Evolutionary conservation across 30 jellyfish, hydroid and myxozoan species (phyloP), one percentile per base, ranked within the genome.

Genomic region (Euphysa ruthae): DNA sequence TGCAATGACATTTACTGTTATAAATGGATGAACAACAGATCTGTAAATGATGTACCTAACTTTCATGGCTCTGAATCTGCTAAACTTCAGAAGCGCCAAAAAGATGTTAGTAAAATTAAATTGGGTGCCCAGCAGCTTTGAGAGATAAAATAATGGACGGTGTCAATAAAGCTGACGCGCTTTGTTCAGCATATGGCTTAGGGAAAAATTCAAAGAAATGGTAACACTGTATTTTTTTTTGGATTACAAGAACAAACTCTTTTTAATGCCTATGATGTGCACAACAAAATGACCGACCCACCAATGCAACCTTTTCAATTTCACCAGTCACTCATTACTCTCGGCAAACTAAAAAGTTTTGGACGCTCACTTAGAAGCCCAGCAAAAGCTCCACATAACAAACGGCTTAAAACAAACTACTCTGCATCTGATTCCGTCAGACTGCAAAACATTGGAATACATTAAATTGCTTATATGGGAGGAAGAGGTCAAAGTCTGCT

Each of bases 281-380:
- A 20, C 62, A 31, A 42, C 63, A 82, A 82, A 58, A 31, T 74
- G 70, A 44, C 71, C 24, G 69, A 55, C 14, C 30, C 64, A 49
- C 49, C 57, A 10, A 52, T 43, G 43, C 26, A 58, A 16, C 33
- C 54, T 31, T 73, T 82, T 49, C 78, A 75, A 13, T 82, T 57
- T 65, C 91, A 70, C 7, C 93, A 77, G 76, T 74, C 90, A 73
- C 87, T 74, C 12, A 22, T 82, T 12, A 75, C 93, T 34, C 81
- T 82, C 6, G 66, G 82, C 12, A 65, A 68, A 58, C 25, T 69
- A 32, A 93, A 93, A 29, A 75, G 55, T 57, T 77, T 76, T 82
- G 93, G 93, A 16, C 83, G 95, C 19, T 93, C 88, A 32, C 58
- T 32, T 29, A 32, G 82, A 4, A 49, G 66, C 29, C 65, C 93